Conservation (phyloP, 2,888 invertebrate genomes). For the Plagodis dolabraria region DNA sequence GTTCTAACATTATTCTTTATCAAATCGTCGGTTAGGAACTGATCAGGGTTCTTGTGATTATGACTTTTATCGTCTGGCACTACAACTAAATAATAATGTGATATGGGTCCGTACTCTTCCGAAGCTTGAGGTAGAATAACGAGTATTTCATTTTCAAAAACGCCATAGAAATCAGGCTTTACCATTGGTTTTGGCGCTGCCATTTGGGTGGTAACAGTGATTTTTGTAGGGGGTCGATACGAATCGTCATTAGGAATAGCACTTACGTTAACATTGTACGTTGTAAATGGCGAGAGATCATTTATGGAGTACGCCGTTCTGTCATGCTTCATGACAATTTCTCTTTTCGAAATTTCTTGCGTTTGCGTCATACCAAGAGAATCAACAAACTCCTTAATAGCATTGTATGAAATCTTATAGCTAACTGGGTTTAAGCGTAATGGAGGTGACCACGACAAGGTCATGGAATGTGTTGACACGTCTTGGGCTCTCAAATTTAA, state of each 20-base stretch:
- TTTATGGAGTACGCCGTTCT: conserved; percentile 91
- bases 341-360: conserved; percentile 90
- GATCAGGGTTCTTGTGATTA: conserved; percentile 92
- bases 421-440: conserved; percentile 94
- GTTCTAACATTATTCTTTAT: conserved; percentile 89
- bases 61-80: conserved; percentile 95
- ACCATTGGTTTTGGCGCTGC: conserved; percentile 98
- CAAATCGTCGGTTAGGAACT: conserved; percentile 94
- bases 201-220: conserved; percentile 98
- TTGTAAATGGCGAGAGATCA: conserved; percentile 96
- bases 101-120: conserved; percentile 98
- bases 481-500: conserved; percentile 94
- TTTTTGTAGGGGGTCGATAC: conserved; percentile 95
- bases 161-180: conserved; percentile 96
- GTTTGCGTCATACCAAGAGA: conserved; percentile 96
- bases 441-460: conserved; percentile 95
- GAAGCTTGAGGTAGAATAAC: conserved; percentile 98
- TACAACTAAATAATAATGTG: conserved; percentile 98
- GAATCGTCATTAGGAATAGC: conserved; percentile 93
- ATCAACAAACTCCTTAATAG: conserved; percentile 97
- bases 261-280: conserved; percentile 96
- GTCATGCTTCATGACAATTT: conserved; percentile 89
- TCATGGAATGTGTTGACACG: conserved; percentile 97
- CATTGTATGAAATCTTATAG: conserved; percentile 96
- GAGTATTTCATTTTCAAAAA: conserved; percentile 93